Base-by-base conservation (phyloP, 2,113 vertebrate species). In the Carassius auratus region DNA sequence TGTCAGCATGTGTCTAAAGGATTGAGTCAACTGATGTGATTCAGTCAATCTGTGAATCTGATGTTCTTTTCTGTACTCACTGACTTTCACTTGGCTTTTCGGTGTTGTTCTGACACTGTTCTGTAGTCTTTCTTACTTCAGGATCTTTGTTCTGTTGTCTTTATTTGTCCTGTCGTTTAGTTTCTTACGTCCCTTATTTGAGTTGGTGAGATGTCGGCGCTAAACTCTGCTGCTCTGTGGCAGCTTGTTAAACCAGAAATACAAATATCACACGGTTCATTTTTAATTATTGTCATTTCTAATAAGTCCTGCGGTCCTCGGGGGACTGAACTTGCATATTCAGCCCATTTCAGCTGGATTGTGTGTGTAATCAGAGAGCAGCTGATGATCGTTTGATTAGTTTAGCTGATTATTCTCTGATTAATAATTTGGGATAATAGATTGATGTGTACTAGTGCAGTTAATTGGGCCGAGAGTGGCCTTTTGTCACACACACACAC, bases 401-500 rank as follows among this genome's bases (percentile, higher is more conserved):
- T 15, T 5, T 59, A 79, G 57, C 15, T 2, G 77, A 81, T 66
- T 55, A 69, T 87, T 76, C 19, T 84, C 82, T 75, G 73, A 84
- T 87, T 84, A 85, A 55, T 87, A 81, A 87, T 87, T 85, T 75
- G 76, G 50, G 7, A 15, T n/a, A 59, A 62, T 13, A 17, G 50
- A 50, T 26, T 69, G 68, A 87, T 81, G 59, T 71, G 81, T 85
- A 68, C 73, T 81, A 79, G 59, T 76, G 8, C 57, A 79, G 83
- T n/a, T 76, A 73, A 87, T 81, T 85, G 68, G 76, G 68, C 82
- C 45, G 82, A 75, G 71, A 85, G 77, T 85, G 77, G 77, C 86
- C 55, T 50, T 66, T 71, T 75, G 66, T 71, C 30, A 2, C 42
- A 45, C 12, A 64, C 26, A 14, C 23, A 15, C 15, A 19, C 66